Evolutionary conservation across 2,113 vertebrate species (phyloP), one percentile per base, ranked within the genome.

Genomic region (Ardeotis arabs): DNA sequence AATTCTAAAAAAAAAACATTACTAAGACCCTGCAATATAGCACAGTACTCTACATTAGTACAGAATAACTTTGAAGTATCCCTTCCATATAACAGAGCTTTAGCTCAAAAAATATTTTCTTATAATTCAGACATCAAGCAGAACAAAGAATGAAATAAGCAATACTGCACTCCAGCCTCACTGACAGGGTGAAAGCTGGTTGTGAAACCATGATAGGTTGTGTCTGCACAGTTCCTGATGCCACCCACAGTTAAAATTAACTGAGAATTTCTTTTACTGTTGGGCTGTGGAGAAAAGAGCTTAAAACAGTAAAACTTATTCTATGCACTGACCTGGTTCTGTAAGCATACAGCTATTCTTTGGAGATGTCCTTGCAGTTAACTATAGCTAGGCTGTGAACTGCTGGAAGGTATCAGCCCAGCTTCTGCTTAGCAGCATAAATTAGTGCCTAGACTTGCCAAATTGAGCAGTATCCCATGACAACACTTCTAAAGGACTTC

Each of bases 31-130:
- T 79, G 39, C 33, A 58, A 79, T 49, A 75, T 15, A 91, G 89
- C 60, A 68, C 33, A 89, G 41, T 78, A 47, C 58, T 20, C n/a
- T 82, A 1, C 53, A 58, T 79, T 47, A 86, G 29, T 66, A 91
- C 17, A 92, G 66, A 82, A 15, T 33, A 92, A 73, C 74, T 93
- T 11, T 41, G 37, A 96, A 89, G 31, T 72, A 64, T 31, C 18
- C 31, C 12, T 89, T 77, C 62, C 49, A 16, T 8, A 25, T 79
- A 93, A 85, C 14, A 84, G 72, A 90, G 58, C 58, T 89, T 84
- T 62, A 82, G 69, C 49, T 93, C 76, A 76, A 81, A 28, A 89
- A 78, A 69, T 89, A 90, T 76, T 92, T 93, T 85, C 50, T 72
- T 79, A 76, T 63, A 92, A 91, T 79, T 31, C 75, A 95, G 80